phyloP scores from a whole-genome alignment of 2,113 vertebrate species.

The Mobula hypostoma region DNA sequence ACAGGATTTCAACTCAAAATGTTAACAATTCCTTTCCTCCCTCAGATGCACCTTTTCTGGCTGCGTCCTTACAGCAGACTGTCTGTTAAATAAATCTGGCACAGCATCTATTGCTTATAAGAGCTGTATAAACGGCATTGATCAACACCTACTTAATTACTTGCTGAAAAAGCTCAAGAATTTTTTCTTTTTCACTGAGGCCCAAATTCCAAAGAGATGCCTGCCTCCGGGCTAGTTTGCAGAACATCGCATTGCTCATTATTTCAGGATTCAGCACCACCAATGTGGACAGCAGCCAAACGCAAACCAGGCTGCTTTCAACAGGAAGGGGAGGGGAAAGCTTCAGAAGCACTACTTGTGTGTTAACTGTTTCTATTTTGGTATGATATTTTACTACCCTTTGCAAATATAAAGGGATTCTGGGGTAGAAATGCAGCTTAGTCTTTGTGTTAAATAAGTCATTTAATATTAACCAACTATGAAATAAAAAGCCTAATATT shows the following conservation, averaged over 20 bases:
- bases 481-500: neutral
- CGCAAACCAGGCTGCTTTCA: neutral
- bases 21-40: too few relatives aligned
- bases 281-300: slow-evolving; percentile 11
- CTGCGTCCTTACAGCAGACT: too few relatives aligned
- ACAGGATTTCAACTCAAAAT: too few relatives aligned
- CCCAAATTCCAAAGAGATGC: neutral
- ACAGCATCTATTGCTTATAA: neutral
- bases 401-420: neutral
- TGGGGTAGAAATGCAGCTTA: neutral
- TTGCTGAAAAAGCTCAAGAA: neutral
- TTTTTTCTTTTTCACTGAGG: neutral
- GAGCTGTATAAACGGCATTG: neutral
- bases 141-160: neutral
- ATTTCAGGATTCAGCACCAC: neutral
- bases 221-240: neutral
- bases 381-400: neutral
- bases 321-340: neutral
- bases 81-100: too few relatives aligned
- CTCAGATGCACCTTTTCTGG: too few relatives aligned
- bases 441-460: too few relatives aligned
- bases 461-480: neutral
- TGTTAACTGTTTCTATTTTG: neutral
- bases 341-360: neutral
- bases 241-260: neutral